Evolutionary conservation across 2,888 invertebrate species (phyloP), one percentile per base, ranked within the genome.

Genomic region (Pomacea canaliculata): DNA sequence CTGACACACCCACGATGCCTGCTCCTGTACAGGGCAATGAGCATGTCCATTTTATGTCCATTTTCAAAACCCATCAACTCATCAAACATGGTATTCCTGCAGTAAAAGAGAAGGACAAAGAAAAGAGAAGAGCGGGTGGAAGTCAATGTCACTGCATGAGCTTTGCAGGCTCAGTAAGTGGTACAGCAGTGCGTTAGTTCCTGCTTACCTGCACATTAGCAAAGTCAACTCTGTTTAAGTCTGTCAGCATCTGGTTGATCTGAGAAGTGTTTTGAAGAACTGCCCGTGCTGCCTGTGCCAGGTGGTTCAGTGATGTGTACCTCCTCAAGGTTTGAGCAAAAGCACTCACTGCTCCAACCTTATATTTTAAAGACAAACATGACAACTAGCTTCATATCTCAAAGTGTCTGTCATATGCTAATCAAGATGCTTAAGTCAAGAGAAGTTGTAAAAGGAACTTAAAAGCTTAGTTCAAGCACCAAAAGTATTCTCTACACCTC

Each of bases 1-100:
- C 86, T 97, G 96, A 90, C 98, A 99, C 13, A 99, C 98, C 98
- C 98, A 99, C 0, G 97, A 96, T 1, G 98, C 98, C 93, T 97
- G 94, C 80, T 92, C 92, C 89, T 92, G 80, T 23, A 81, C 76
- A 68, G 9, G 7, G 48, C 27, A n/a, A 60, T 19, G 70, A 51
- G 16, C 51, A 56, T 16, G 16, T 56, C 16, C 16, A 56, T 13
- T 56, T 13, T 8, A 56, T 56, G 12, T 56, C 51, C 51, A 56
- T 56, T 56, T 16, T 56, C 12, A 56, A 56, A 56, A 3, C 51
- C 1, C 8, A 7, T 56, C 16, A 10, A 10, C 51, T 16, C 23
- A 56, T 10, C 51, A 56, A 10, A 56, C 51, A 56, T 13, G 2
- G 51, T 10, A 16, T 56, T 10, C 12, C 4, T 56, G 16, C 37